These are phyloP conservation scores for Apotomis capreana DNA, from an alignment of 2,888 invertebrate genomes.

Conservation along the genomic window DNA sequence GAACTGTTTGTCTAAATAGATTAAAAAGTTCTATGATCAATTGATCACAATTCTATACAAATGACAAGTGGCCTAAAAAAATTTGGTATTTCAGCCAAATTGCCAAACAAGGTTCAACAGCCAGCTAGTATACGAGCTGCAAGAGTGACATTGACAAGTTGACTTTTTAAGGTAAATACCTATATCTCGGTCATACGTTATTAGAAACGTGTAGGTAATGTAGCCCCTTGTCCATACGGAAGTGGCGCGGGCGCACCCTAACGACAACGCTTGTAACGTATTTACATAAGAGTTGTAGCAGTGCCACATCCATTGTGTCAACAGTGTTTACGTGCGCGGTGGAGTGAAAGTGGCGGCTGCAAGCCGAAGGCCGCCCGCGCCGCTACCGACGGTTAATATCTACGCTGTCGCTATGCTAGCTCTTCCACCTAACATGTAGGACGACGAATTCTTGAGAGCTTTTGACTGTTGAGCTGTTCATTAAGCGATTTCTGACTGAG, in stretches of 20 bases:
- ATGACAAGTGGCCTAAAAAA: background rate
- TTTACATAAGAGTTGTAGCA: conserved; percentile 43
- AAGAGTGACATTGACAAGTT: too few relatives aligned
- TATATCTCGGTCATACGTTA: too few relatives aligned
- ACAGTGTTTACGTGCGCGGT: conserved; percentile 58
- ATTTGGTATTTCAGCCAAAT: conserved; percentile 26
- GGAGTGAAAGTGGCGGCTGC: conserved; percentile 78
- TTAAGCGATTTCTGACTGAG: conserved; percentile 2
- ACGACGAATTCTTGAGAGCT: conserved; percentile 40
- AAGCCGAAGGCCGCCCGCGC: conserved; percentile 74
- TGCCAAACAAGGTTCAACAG: conserved; percentile 6
- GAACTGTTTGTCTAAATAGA: too few relatives aligned
- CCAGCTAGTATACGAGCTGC: too few relatives aligned
- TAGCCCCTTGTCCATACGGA: too few relatives aligned
- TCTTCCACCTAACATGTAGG: conserved; percentile 38
- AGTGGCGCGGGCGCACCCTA: conserved; percentile 17
- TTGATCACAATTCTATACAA: too few relatives aligned
- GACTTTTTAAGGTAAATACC: too few relatives aligned
- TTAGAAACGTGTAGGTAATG: too few relatives aligned
- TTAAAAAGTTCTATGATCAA: too few relatives aligned
- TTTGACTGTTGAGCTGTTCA: conserved; percentile 19
- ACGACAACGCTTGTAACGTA: conserved; percentile 38
- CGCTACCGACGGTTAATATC: conserved; percentile 44
- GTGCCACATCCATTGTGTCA: conserved; percentile 65
- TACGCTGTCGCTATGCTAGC: conserved; percentile 40